A percentile compares a stretch with the other conserved stretches of the same genome.
Conservation (phyloP, 2,888 invertebrate species). For the Ophioninae sp. region DNA sequence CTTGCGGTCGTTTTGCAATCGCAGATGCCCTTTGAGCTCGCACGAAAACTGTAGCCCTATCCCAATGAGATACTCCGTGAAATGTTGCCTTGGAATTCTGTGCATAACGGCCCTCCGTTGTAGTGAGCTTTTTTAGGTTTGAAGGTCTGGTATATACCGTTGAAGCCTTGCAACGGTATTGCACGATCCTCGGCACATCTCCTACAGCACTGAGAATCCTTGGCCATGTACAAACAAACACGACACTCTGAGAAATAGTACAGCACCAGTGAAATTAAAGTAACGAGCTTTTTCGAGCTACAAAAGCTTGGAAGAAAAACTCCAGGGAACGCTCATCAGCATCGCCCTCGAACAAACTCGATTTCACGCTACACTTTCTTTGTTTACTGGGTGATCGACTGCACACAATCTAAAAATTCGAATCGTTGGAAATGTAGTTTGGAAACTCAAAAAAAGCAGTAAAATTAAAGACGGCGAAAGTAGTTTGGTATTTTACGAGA, state of each 20-base stretch:
- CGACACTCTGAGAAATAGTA: conserved; percentile 44
- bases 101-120: conserved; percentile 6
- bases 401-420: conserved; percentile 6
- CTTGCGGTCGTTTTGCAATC: conserved; percentile 17
- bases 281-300: background rate
- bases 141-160: conserved; percentile 22
- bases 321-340: conserved; percentile 3
- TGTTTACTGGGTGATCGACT: conserved; percentile 35
- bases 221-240: conserved; percentile 35
- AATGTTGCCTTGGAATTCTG: conserved; percentile 9
- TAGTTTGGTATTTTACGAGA: background rate
- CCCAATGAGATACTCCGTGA: conserved; percentile 24
- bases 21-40: conserved; percentile 47
- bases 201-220: conserved; percentile 19
- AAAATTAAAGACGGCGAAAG: background rate
- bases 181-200: conserved; percentile 24
- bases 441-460: background rate
- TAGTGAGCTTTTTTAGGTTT: conserved; percentile 50
- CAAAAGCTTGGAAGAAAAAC: background rate
- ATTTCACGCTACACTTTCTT: conserved; percentile 29
- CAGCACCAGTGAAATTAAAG: conserved; percentile 23
- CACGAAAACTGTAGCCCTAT: conserved; percentile 39
- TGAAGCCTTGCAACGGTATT: conserved; percentile 19
- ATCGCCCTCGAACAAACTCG: conserved; percentile 30
- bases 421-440: background rate